These are phyloP conservation scores for Cyanoliseus patagonus DNA, from an alignment of 2,113 vertebrate species.

Conservation along the genomic window DNA sequence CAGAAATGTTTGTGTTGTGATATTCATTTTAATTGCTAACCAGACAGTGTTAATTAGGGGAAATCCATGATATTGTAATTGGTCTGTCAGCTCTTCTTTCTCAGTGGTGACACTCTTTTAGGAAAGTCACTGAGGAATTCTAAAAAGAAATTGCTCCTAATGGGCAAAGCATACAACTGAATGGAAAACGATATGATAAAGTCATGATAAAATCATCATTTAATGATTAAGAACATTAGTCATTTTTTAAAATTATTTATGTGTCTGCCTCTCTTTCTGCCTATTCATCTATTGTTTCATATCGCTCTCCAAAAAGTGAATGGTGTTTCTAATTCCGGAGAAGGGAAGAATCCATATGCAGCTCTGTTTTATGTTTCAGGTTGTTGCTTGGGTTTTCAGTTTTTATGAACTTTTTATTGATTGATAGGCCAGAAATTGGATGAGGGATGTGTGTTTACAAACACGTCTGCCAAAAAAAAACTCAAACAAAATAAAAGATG, in stretches of 20 bases:
- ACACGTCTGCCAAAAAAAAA: background rate
- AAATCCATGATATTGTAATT: background rate
- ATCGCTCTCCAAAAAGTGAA: background rate
- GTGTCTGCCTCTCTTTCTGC: background rate
- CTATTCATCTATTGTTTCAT: background rate
- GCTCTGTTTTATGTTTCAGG: background rate
- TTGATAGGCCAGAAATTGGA: background rate
- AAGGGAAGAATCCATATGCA: background rate
- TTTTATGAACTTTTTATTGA: background rate
- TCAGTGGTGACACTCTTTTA: background rate
- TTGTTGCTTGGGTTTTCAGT: background rate
- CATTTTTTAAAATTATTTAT: background rate
- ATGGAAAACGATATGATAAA: background rate
- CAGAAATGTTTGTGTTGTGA: background rate
- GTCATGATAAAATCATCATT: background rate
- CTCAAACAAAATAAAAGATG: background rate
- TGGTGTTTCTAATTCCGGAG: background rate
- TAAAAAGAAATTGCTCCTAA: background rate
- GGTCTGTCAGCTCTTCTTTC: background rate
- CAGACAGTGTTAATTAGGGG: background rate
- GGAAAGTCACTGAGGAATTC: background rate
- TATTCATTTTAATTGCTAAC: background rate
- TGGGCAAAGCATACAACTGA: background rate
- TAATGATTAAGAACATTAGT: background rate
- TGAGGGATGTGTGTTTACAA: background rate